A percentile compares a stretch with the other conserved stretches of the same genome.
These are phyloP conservation scores for Saguinus imperator DNA, from an alignment of 2,113 vertebrate genomes.

Conservation along the genomic window DNA sequence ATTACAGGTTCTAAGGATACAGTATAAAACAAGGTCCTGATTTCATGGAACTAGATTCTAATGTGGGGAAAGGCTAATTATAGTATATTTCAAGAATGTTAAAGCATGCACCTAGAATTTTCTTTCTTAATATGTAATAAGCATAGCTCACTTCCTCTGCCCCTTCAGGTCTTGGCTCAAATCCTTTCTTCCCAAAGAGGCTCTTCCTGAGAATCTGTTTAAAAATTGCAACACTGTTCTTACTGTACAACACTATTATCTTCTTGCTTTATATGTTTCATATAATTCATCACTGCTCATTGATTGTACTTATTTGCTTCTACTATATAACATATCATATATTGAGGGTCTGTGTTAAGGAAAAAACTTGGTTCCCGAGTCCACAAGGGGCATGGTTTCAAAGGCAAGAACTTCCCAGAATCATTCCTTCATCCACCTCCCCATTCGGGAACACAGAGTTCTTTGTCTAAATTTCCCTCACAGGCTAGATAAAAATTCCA, in stretches of 20 bases:
- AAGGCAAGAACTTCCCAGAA: too few relatives aligned
- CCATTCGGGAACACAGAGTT: too few relatives aligned
- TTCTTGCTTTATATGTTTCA: neutral
- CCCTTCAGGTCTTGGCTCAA: neutral
- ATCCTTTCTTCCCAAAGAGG: neutral
- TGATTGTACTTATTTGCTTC: neutral
- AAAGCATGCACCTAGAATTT: neutral
- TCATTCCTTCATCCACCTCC: too few relatives aligned
- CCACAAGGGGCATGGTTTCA: too few relatives aligned
- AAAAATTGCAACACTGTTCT: neutral
- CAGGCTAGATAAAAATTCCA: too few relatives aligned
- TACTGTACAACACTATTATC: neutral
- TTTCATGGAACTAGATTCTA: neutral
- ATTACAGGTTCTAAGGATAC: neutral
- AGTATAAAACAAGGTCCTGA: neutral
- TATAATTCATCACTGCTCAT: neutral
- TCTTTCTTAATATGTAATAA: neutral
- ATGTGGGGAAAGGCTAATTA: neutral
- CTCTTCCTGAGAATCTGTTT: neutral
- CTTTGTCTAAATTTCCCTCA: too few relatives aligned
- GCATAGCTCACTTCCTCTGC: neutral
- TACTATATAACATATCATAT: too few relatives aligned
- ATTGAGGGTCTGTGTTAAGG: too few relatives aligned
- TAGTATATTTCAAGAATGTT: neutral
- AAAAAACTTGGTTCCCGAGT: too few relatives aligned